phyloP scores from a whole-genome alignment of 1,140 invertebrate species.

The Plectrocnemia conspersa region DNA sequence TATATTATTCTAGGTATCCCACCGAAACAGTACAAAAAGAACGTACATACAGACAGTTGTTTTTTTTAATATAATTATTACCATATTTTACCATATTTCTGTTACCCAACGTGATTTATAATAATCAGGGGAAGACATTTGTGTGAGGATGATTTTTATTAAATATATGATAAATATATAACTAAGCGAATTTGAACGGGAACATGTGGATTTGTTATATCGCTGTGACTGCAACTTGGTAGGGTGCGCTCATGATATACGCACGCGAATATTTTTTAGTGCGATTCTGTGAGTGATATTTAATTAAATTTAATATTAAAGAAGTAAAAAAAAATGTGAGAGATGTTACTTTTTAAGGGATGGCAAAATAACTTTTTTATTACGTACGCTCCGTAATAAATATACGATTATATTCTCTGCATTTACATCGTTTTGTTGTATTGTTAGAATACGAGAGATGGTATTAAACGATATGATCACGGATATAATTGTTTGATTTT shows the following conservation, averaged over 20 bases:
- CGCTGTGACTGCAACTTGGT: slow-evolving; percentile 35
- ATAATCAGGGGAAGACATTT: slow-evolving; percentile 15
- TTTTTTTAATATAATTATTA: too few relatives aligned
- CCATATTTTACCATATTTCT: too few relatives aligned
- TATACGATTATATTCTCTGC: slow-evolving; percentile 26
- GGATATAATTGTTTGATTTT: not conserved
- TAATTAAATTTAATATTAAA: slow-evolving; percentile 15
- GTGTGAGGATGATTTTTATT: slow-evolving; percentile 12
- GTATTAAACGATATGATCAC: slow-evolving; percentile 11
- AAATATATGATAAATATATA: too few relatives aligned
- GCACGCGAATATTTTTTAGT: slow-evolving; percentile 18
- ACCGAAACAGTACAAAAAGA: too few relatives aligned
- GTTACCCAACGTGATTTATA: slow-evolving; percentile 18
- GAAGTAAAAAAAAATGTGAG: slow-evolving; percentile 12
- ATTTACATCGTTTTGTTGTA: slow-evolving; percentile 21
- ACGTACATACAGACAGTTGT: too few relatives aligned
- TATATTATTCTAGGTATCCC: too few relatives aligned
- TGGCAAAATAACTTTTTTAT: slow-evolving; percentile 36
- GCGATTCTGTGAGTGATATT: slow-evolving; percentile 25
- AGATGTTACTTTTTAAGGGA: slow-evolving; percentile 29
- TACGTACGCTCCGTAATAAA: slow-evolving; percentile 34
- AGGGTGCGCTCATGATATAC: slow-evolving; percentile 19
- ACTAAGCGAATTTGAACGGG: slow-evolving; percentile 26
- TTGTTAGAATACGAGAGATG: slow-evolving; percentile 19
- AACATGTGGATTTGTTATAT: slow-evolving; percentile 34